A percentile compares a stretch with the other conserved stretches of the same genome.
These are phyloP conservation scores for Atethmia centrago DNA, from an alignment of 2,888 invertebrate genomes.

Conservation along the genomic window DNA sequence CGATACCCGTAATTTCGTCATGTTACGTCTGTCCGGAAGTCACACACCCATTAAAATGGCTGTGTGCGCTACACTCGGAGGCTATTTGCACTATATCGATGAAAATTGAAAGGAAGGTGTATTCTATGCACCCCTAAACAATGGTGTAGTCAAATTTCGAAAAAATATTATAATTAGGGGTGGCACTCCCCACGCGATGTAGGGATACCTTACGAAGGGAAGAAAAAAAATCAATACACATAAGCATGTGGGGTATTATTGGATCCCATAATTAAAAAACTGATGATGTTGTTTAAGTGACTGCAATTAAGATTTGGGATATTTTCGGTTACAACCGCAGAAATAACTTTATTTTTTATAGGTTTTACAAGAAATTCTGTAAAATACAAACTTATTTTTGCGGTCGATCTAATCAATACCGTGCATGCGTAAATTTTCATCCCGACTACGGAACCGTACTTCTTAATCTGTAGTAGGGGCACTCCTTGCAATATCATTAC, in stretches of 20 bases:
- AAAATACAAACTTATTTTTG: not conserved
- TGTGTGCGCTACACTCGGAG: not conserved
- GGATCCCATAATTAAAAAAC: no score
- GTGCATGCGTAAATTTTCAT: not conserved
- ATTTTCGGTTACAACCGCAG: no score
- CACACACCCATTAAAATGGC: not conserved
- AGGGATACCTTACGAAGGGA: no score
- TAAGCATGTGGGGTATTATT: no score
- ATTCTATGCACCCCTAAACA: not conserved
- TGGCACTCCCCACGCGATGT: not conserved
- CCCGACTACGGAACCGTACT: not conserved
- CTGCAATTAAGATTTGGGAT: no score
- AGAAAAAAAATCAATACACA: not conserved
- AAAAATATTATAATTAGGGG: not conserved
- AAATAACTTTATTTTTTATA: not conserved
- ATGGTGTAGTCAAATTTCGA: not conserved
- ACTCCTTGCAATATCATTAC: constrained; percentile 21
- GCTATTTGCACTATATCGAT: not conserved
- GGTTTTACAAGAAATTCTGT: not conserved
- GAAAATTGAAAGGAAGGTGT: not conserved
- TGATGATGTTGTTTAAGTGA: not conserved
- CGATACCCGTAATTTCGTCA: no score
- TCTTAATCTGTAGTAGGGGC: not conserved
- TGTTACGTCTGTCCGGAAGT: not conserved
- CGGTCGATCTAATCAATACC: not conserved